Evolutionary conservation across 2,797 vertebrate genomes (phyloP).

Genomic region (Selene dorsalis): DNA sequence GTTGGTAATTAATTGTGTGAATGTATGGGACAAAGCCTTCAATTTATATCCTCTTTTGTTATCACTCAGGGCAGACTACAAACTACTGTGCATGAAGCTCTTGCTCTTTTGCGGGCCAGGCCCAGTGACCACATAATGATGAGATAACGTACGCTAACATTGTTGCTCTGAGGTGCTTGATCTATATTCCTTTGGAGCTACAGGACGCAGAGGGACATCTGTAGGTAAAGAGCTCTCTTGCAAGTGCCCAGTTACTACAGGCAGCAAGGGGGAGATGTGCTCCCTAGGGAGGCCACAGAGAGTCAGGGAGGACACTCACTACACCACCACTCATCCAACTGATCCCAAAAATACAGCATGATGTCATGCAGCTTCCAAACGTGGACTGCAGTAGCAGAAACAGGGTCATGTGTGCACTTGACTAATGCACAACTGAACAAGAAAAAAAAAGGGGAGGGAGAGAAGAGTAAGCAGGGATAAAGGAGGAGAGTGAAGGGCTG

Average conservation of each 20-base stretch:
- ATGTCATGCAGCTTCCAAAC: constrained; percentile 81
- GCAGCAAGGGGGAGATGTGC: constrained; percentile 45
- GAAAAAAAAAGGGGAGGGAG: constrained; percentile 35
- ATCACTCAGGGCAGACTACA: not conserved
- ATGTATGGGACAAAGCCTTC: constrained; percentile 21
- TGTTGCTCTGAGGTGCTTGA: not conserved
- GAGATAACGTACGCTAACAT: constrained; percentile 3
- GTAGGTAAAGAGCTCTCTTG: constrained; percentile 30
- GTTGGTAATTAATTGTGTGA: constrained; percentile 47
- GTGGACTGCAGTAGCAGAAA: constrained; percentile 79
- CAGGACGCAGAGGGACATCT: constrained; percentile 33
- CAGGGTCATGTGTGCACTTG: constrained; percentile 81
- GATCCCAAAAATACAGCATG: constrained; percentile 80
- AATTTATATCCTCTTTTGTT: constrained; percentile 13
- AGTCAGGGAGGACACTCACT: constrained; percentile 59
- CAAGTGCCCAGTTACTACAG: constrained; percentile 36
- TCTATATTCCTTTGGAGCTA: constrained; percentile 22
- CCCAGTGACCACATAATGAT: not conserved
- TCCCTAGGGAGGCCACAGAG: constrained; percentile 38
- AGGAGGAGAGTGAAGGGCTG: constrained; percentile 72
- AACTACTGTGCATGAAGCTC: not conserved
- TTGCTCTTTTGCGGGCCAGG: not conserved
- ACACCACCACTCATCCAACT: constrained; percentile 58
- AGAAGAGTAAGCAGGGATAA: constrained; percentile 49
- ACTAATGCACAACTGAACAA: constrained; percentile 78